phyloP scores from a whole-genome alignment of 2,113 vertebrate genomes.

The Brachyhypopomus gauderio region DNA sequence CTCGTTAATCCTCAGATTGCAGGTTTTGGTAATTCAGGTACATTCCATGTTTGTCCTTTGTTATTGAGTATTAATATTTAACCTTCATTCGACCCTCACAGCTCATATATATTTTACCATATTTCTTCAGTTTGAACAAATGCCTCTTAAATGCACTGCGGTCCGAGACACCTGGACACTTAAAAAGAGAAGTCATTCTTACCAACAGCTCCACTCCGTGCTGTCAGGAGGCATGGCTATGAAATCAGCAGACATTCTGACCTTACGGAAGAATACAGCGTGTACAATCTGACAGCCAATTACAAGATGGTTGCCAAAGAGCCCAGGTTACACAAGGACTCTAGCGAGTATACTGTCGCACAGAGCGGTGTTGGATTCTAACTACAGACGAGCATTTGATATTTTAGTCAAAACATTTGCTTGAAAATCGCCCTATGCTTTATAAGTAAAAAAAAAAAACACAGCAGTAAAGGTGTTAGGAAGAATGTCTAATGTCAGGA shows the following conservation, averaged over 20 bases:
- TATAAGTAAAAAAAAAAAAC: too few species aligned
- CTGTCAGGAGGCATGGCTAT: neutral
- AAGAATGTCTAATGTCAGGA: neutral
- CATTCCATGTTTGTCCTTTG: too few species aligned
- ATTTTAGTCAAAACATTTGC: neutral
- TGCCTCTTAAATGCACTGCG: neutral
- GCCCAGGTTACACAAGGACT: neutral
- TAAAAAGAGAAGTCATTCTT: neutral
- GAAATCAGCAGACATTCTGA: neutral
- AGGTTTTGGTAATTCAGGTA: neutral
- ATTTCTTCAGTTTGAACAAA: neutral
- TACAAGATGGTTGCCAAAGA: neutral
- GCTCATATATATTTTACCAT: too few species aligned
- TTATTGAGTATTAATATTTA: too few species aligned
- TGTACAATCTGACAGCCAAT: constrained; percentile 2
- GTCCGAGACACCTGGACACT: neutral
- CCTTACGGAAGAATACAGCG: neutral
- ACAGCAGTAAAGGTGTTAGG: neutral
- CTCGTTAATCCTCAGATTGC: neutral
- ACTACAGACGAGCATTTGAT: neutral
- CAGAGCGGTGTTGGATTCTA: neutral
- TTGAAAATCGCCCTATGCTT: too few species aligned
- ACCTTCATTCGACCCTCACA: too few species aligned
- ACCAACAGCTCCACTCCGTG: neutral
- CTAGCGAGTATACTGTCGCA: neutral